phyloP scores from a whole-genome alignment of 2,888 invertebrate species.

The Dryocosmus kuriphilus region DNA sequence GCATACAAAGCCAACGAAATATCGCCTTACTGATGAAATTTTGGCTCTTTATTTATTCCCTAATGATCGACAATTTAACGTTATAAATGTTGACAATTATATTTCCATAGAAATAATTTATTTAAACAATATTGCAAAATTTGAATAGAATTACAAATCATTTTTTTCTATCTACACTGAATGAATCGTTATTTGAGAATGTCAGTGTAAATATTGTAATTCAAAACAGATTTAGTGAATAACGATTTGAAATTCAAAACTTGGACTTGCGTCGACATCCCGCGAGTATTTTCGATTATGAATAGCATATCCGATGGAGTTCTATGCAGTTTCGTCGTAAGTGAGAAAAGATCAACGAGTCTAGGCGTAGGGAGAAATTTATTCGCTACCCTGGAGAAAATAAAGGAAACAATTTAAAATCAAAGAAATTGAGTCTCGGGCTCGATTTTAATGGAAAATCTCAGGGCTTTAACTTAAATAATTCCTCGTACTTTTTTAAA shows the following conservation, averaged over 20 bases:
- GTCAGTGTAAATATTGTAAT: not conserved
- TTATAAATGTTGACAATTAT: too few relatives aligned
- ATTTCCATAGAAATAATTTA: not conserved
- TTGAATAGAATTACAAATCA: not conserved
- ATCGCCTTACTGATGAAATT: too few relatives aligned
- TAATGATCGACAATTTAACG: too few relatives aligned
- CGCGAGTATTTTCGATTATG: not conserved
- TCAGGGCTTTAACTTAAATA: not conserved
- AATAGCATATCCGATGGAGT: not conserved
- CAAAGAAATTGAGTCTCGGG: not conserved
- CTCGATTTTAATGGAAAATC: not conserved
- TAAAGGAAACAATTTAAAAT: not conserved
- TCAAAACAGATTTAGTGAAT: too few relatives aligned
- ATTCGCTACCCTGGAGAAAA: not conserved
- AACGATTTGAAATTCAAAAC: not conserved
- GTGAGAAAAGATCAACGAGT: not conserved
- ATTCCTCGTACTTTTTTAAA: too few relatives aligned
- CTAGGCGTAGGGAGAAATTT: not conserved
- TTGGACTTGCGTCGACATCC: not conserved
- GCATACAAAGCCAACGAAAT: too few relatives aligned
- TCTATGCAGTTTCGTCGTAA: not conserved
- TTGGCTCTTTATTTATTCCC: too few relatives aligned
- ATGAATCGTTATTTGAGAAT: not conserved
- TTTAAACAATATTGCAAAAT: not conserved
- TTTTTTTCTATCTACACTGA: too few relatives aligned